Conservation (phyloP, 2,797 vertebrate genomes). For the Taenioides sp. region DNA sequence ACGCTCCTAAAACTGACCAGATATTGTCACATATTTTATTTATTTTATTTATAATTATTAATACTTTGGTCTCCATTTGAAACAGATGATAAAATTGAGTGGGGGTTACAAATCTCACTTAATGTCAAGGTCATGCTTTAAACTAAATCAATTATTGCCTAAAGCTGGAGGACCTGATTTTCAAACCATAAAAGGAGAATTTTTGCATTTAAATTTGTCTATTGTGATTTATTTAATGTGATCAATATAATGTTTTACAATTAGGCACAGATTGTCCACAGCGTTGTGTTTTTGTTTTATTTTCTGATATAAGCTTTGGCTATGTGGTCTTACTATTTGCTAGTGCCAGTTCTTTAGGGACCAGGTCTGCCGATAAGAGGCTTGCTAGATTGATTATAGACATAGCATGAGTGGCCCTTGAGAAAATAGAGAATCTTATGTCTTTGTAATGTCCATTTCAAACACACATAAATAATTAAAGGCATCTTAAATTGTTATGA, state of each 20-base stretch:
- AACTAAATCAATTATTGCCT: no score
- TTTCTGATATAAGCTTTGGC: no score
- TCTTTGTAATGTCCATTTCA: neutral
- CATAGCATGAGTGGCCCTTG: neutral
- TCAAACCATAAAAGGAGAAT: neutral
- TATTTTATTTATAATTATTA: no score
- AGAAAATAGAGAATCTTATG: neutral
- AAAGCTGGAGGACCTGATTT: neutral
- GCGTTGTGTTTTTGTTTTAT: no score
- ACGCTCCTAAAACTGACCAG: neutral
- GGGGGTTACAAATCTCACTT: no score
- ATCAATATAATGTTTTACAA: neutral
- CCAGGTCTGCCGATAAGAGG: neutral
- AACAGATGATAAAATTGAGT: no score
- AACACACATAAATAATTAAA: neutral
- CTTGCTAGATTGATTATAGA: neutral
- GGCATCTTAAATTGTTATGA: no score
- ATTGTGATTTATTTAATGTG: neutral
- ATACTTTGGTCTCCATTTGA: no score
- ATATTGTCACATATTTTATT: neutral
- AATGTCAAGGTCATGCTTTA: no score
- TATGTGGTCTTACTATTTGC: neutral
- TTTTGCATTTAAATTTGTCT: neutral
- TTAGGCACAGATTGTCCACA: neutral
- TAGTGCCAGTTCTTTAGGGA: neutral